Evolutionary conservation across 92 coral and sea anemone genomes (phyloP), one percentile per base, ranked within the genome.

Genomic region (Heteractis magnifica): DNA sequence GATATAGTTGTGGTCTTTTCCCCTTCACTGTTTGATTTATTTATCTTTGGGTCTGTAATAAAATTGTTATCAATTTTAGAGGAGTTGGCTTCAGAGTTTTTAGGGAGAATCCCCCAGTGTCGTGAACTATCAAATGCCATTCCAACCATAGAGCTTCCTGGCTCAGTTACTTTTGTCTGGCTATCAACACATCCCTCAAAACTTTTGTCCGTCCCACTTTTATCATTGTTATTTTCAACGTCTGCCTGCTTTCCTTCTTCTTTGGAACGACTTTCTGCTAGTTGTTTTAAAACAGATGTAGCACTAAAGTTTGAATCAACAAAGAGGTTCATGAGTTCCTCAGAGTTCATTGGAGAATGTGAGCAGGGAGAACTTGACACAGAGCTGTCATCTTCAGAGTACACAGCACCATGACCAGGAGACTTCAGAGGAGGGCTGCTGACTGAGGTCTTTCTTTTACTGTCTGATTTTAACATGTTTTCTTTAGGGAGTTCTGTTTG

Each of bases 301-400:
- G 98, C 98, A 80, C 92, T 82, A 21, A 91, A 93, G 59, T 89
- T 91, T 52, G 74, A 60, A 59, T 89, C 92, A 49, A 85, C 81
- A 52, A 85, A 85, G 7, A 85, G 59, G 58, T 85, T 85, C 68
- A 85, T 82, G 13, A 85, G 62, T 49, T 85, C 88, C 52, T 85
- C 88, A 52, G 81, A 55, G 59, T 85, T 85, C 88, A 85, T 85
- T 65, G 88, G 88, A 7, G 88, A 85, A 44, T 85, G 88, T 10
- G 88, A 85, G 52, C 88, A 85, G 13, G 88, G 88, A 20, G 88
- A 85, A 23, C 88, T 85, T 16, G 88, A 85, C 10, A 85, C 88
- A 20, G 88, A 85, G 21, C 88, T 85, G 71, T 76, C 88, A 78
- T 85, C 88, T 51, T 85, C 88, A 23, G 88, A 77, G 51, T 84